phyloP scores from a whole-genome alignment of 1,140 invertebrate species.

The Bombus picipes region DNA sequence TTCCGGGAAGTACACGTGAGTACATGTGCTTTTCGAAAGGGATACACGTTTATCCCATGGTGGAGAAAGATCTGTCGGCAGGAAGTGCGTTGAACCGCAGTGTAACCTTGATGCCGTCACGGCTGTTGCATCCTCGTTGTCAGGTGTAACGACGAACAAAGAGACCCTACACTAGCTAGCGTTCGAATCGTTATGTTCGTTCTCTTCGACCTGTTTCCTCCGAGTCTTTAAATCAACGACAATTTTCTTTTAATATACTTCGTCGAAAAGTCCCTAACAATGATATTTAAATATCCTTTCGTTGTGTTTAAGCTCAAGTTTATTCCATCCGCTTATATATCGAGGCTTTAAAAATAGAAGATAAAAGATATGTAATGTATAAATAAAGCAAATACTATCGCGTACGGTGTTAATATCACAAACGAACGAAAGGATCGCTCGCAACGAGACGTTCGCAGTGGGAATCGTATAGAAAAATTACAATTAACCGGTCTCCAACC shows the following conservation, averaged over 20 bases:
- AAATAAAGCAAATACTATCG: neutral
- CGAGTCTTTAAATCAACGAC: neutral
- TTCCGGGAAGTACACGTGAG: slow-evolving; percentile 19
- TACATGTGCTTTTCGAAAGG: slow-evolving; percentile 30
- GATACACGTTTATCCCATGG: slow-evolving; percentile 39
- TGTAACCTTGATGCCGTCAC: slow-evolving; percentile 80
- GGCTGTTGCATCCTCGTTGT: slow-evolving; percentile 76
- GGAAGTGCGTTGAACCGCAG: slow-evolving; percentile 81
- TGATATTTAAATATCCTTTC: too few relatives aligned
- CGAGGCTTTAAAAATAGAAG: neutral
- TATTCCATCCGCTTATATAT: too few relatives aligned
- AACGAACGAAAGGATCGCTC: neutral
- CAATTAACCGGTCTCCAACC: slow-evolving; percentile 12
- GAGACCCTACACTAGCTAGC: slow-evolving; percentile 49
- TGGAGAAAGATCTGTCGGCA: slow-evolving; percentile 70
- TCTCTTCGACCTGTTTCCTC: neutral
- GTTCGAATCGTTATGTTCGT: slow-evolving; percentile 36
- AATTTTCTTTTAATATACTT: neutral
- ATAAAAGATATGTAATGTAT: neutral
- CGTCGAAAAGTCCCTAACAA: too few relatives aligned
- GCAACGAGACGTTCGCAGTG: neutral
- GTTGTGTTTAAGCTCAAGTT: too few relatives aligned
- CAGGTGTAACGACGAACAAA: slow-evolving; percentile 74
- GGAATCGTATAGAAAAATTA: neutral
- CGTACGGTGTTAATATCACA: too few relatives aligned